Conservation (phyloP, 2,113 vertebrate species). For the Nestor notabilis region DNA sequence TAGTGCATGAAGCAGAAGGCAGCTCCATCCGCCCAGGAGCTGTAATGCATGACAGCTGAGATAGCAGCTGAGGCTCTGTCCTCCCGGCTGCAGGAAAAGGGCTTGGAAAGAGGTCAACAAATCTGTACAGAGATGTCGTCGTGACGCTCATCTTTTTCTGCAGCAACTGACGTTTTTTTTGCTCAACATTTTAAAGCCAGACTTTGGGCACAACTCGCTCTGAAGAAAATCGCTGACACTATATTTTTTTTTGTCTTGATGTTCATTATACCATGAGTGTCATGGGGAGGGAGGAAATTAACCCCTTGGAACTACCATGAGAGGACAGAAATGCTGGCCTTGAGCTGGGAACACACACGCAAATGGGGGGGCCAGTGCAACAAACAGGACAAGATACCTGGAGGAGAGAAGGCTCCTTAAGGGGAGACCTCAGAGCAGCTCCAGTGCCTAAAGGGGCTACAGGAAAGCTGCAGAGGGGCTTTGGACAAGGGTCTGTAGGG, state of each 20-base stretch:
- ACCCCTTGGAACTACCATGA: neutral
- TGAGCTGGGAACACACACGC: neutral
- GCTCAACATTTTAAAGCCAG: neutral
- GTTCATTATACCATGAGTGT: neutral
- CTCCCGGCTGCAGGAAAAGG: neutral
- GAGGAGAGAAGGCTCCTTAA: neutral
- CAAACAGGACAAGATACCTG: neutral
- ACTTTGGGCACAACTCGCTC: neutral
- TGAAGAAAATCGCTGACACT: neutral
- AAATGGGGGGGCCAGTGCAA: neutral
- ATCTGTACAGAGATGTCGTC: neutral
- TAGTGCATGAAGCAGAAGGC: neutral
- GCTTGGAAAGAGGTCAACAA: slow-evolving; percentile 3
- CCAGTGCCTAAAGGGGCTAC: neutral
- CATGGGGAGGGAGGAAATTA: accelerated
- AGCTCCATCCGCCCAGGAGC: neutral
- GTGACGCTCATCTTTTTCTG: neutral
- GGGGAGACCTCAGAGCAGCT: neutral
- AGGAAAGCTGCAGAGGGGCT: neutral
- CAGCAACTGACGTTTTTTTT: neutral
- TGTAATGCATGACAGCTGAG: neutral
- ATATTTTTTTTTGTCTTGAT: neutral
- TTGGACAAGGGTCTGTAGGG: neutral
- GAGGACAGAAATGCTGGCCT: neutral
- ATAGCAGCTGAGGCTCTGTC: neutral